Percentiles rank a stretch among this genome's conserved stretches.
These are phyloP conservation scores for Bicyclus anynana DNA, from an alignment of 1,140 invertebrate species.

Conservation along the genomic window DNA sequence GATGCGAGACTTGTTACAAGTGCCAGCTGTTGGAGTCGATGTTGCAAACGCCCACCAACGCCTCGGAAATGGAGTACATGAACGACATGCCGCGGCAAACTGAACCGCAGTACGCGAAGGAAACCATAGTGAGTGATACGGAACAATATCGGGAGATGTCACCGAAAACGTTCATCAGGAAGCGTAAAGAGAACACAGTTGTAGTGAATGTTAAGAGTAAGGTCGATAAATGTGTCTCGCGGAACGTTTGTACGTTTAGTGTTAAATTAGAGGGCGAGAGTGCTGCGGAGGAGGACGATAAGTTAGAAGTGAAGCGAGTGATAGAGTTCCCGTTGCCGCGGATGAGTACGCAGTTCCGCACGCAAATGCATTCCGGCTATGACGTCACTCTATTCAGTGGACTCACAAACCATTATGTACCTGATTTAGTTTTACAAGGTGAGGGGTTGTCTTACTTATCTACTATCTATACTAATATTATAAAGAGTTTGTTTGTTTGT, in stretches of 20 bases:
- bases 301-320: constrained; percentile 64
- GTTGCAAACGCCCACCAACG: constrained; percentile 82
- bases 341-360: constrained; percentile 16
- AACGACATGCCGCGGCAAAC: constrained; percentile 76
- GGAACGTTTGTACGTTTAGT: constrained; percentile 1
- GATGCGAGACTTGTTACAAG: constrained; percentile 71
- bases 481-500: too few relatives aligned
- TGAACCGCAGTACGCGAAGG: constrained; percentile 67
- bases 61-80: constrained; percentile 82
- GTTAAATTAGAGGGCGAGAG: neutral
- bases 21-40: constrained; percentile 74
- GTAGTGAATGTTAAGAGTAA: constrained; percentile 52
- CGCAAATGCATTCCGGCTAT: constrained; percentile 36
- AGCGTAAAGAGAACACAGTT: constrained; percentile 63
- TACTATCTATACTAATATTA: neutral
- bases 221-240: constrained; percentile 1
- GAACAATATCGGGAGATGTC: constrained; percentile 41
- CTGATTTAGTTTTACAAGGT: constrained; percentile 80
- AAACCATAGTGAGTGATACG: constrained; percentile 44
- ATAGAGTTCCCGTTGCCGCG: constrained; percentile 80
- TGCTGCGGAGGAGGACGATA: constrained; percentile 14
- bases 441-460: constrained; percentile 3
- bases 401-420: constrained; percentile 84
- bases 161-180: constrained; percentile 64
- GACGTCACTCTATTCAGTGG: constrained; percentile 79